A percentile compares a stretch with the other conserved stretches of the same genome.
Evolutionary conservation across 23 tunicate genomes (phyloP).

Genomic region (Ciona savignyi): DNA sequence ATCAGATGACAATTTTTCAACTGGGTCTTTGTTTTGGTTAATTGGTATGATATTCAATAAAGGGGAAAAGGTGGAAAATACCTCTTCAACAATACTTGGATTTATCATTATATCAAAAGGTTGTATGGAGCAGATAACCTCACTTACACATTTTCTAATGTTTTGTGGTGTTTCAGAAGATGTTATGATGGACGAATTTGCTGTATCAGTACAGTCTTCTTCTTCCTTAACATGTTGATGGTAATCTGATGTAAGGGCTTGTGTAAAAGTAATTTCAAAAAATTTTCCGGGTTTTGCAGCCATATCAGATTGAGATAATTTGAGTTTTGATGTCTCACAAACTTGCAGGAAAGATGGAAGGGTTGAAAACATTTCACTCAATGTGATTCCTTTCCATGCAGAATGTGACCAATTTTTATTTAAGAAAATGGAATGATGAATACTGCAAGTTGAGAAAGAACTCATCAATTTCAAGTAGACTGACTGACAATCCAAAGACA

Average conservation of each 20-base stretch:
- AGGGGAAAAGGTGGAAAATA: conserved; percentile 18
- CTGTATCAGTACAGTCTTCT: conserved; percentile 10
- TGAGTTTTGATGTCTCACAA: conserved; percentile 10
- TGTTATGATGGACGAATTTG: conserved; percentile 25
- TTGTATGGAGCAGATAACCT: conserved; percentile 41
- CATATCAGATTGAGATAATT: background rate
- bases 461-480: conserved; percentile 48
- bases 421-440: conserved; percentile 11
- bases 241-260: conserved; percentile 50
- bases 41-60: conserved; percentile 3
- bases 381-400: conserved; percentile 1
- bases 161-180: background rate
- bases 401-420: background rate
- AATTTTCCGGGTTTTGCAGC: conserved; percentile 33
- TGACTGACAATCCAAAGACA: conserved; percentile 45
- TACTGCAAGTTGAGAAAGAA: conserved; percentile 28
- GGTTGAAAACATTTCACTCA: conserved; percentile 34
- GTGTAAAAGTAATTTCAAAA: conserved; percentile 48
- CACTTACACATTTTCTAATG: conserved; percentile 19
- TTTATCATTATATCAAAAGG: conserved; percentile 38
- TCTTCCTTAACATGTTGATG: conserved; percentile 18
- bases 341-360: conserved; percentile 42
- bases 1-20: background rate
- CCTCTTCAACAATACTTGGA: conserved; percentile 13
- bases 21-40: background rate